Percentiles rank a stretch among this genome's conserved stretches.
phyloP scores from a whole-genome alignment of 2,113 vertebrate species.

The Plotosus lineatus region DNA sequence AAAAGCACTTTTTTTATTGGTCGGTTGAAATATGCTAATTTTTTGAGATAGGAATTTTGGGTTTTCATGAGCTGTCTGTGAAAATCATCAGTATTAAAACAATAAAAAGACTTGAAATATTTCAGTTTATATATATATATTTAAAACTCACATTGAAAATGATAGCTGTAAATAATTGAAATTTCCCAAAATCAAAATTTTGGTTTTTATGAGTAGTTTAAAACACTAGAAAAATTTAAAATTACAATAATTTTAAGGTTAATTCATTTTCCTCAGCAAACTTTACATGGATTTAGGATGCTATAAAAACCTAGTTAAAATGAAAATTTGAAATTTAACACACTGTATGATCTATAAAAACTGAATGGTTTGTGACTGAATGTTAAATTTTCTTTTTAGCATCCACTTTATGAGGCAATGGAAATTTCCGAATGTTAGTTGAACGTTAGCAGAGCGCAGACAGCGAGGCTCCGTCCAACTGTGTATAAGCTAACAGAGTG shows the following conservation, averaged over 20 bases:
- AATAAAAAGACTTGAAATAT: too few species aligned
- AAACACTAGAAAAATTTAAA: neutral
- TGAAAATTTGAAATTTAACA: neutral
- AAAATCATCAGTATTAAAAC: too few species aligned
- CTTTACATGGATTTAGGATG: neutral
- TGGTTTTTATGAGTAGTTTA: too few species aligned
- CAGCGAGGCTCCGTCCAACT: slow-evolving; percentile 26
- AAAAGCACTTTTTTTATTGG: too few species aligned
- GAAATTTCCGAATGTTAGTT: neutral
- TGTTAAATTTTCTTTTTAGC: neutral
- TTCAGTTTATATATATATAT: too few species aligned
- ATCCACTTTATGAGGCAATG: neutral
- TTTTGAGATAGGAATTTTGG: too few species aligned
- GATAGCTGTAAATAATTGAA: too few species aligned
- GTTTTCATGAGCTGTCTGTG: too few species aligned
- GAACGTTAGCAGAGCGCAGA: neutral
- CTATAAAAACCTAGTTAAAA: too few species aligned
- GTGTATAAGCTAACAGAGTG: neutral
- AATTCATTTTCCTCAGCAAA: neutral
- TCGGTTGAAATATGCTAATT: too few species aligned
- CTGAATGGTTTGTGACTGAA: neutral
- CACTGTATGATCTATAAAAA: neutral
- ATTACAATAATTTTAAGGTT: neutral
- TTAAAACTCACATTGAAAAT: too few species aligned
- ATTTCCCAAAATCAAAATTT: too few species aligned